Conservation (phyloP, 2,888 invertebrate species). For the Himalopsyche anomala region DNA sequence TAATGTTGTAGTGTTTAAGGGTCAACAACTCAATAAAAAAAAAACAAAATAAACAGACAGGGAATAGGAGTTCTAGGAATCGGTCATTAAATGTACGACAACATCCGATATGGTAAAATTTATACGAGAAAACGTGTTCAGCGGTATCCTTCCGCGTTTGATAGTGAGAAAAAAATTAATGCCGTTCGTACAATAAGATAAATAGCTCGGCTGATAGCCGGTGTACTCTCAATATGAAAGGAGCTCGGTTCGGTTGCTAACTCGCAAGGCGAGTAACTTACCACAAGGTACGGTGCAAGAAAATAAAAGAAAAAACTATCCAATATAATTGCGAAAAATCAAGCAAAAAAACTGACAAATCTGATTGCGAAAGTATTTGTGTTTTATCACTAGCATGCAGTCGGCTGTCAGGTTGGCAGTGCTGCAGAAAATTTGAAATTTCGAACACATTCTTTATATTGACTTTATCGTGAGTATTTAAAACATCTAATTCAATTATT, state of each 20-base stretch:
- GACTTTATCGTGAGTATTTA: not conserved
- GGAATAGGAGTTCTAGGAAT: not conserved
- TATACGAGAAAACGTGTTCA: slow-evolving; percentile 20
- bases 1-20: not conserved
- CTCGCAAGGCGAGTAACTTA: not conserved
- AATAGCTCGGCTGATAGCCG: slow-evolving; percentile 52
- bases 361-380: not conserved
- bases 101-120: slow-evolving; percentile 26
- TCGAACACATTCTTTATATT: not conserved
- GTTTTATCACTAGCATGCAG: slow-evolving; percentile 3
- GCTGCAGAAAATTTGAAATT: slow-evolving; percentile 10
- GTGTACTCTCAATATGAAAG: slow-evolving; percentile 54
- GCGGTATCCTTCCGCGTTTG: slow-evolving; percentile 16
- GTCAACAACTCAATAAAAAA: slow-evolving; percentile 1
- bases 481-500: not conserved
- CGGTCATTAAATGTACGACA: not conserved
- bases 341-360: not conserved
- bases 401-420: not conserved
- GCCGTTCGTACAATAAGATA: slow-evolving; percentile 47
- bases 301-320: slow-evolving; percentile 10
- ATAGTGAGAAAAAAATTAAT: slow-evolving; percentile 44
- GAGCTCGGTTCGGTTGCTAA: slow-evolving; percentile 21
- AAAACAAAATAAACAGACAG: not conserved
- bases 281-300: slow-evolving; percentile 14
- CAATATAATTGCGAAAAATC: not conserved